phyloP scores from a whole-genome alignment of 92 coral and sea anemone genomes.

The Zoanthus solanderi region DNA sequence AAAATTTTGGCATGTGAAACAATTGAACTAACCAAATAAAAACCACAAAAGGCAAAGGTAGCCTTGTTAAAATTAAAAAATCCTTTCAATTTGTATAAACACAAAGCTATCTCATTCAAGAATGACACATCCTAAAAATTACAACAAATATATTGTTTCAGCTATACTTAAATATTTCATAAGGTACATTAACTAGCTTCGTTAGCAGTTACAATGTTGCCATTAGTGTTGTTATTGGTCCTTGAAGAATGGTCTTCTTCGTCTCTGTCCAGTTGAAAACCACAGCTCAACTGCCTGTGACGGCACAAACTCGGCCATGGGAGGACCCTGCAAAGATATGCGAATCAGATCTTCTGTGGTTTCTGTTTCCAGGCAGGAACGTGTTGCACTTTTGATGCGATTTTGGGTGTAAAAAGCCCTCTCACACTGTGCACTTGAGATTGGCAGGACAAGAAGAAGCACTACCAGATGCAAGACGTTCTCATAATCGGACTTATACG shows the following conservation, averaged over 20 bases:
- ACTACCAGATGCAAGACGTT: slow-evolving; percentile 26
- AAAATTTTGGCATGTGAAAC: slow-evolving; percentile 21
- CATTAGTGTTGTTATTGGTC: slow-evolving; percentile 23
- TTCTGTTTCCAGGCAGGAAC: slow-evolving; percentile 31
- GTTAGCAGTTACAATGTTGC: background rate
- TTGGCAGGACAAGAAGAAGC: slow-evolving; percentile 29
- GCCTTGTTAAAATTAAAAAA: slow-evolving; percentile 43
- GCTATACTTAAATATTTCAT: slow-evolving; percentile 37
- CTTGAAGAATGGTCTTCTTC: slow-evolving; percentile 13
- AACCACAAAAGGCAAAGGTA: slow-evolving; percentile 53
- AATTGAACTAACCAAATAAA: slow-evolving; percentile 54
- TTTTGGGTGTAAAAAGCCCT: slow-evolving; percentile 15
- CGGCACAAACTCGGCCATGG: slow-evolving; percentile 18
- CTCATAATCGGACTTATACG: slow-evolving; percentile 21
- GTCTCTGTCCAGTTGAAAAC: slow-evolving; percentile 27
- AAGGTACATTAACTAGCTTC: slow-evolving; percentile 22
- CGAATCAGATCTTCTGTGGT: slow-evolving; percentile 27
- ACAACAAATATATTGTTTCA: slow-evolving; percentile 26
- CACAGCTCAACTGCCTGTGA: slow-evolving; percentile 24
- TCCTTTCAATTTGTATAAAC: slow-evolving; percentile 53
- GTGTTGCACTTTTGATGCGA: slow-evolving; percentile 26
- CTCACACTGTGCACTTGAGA: slow-evolving; percentile 29
- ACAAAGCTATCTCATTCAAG: slow-evolving; percentile 50
- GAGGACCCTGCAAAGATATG: slow-evolving; percentile 22
- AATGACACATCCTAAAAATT: slow-evolving; percentile 43